A percentile compares a stretch with the other conserved stretches of the same genome.
Evolutionary conservation across 2,113 vertebrate genomes (phyloP).

Genomic region (Solenodon paradoxus): DNA sequence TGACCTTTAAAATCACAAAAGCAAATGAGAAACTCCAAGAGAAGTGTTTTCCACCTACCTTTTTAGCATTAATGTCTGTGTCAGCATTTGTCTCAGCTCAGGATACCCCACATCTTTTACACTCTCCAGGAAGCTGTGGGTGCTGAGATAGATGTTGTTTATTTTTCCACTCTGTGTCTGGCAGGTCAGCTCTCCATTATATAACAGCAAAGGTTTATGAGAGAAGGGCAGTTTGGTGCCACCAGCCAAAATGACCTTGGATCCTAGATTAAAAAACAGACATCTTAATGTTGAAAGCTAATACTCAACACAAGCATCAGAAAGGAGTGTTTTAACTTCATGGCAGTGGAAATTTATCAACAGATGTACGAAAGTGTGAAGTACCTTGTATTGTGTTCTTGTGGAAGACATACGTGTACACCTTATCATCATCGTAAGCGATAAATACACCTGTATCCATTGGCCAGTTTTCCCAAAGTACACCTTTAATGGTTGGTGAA

Average conservation of each 20-base stretch:
- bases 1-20: slow-evolving; percentile 47
- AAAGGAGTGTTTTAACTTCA: neutral
- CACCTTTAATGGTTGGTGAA: slow-evolving; percentile 93
- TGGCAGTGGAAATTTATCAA: neutral
- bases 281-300: neutral
- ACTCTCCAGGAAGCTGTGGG: slow-evolving; percentile 89
- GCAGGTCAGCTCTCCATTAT: slow-evolving; percentile 96
- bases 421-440: slow-evolving; percentile 95
- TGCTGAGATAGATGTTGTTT: slow-evolving; percentile 88
- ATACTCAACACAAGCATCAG: neutral
- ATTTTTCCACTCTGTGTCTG: slow-evolving; percentile 95
- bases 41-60: slow-evolving; percentile 82
- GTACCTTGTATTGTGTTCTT: slow-evolving; percentile 95
- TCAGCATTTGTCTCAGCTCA: slow-evolving; percentile 84
- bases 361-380: neutral
- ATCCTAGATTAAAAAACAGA: slow-evolving; percentile 84
- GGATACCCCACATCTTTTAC: slow-evolving; percentile 69
- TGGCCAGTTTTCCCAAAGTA: slow-evolving; percentile 97
- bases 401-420: slow-evolving; percentile 94
- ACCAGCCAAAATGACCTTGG: slow-evolving; percentile 91
- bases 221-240: slow-evolving; percentile 91
- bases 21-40: slow-evolving; percentile 29
- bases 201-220: slow-evolving; percentile 93
- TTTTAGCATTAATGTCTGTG: slow-evolving; percentile 91
- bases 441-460: slow-evolving; percentile 93